Evolutionary conservation across 1,140 invertebrate genomes (phyloP).

Genomic region (Acromyrmex echinatior): DNA sequence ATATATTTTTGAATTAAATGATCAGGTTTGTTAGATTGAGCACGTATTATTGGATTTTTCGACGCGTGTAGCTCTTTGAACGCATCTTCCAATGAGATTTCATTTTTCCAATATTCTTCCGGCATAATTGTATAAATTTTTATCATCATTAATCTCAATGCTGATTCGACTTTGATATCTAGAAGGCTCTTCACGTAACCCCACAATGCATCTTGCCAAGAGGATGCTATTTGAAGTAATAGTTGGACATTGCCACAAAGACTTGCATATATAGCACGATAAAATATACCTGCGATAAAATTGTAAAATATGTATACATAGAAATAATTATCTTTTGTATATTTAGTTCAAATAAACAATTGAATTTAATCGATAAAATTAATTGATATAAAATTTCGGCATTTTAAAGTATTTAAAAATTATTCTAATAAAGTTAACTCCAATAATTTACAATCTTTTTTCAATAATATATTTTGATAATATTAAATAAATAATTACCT

Average conservation of each 20-base stretch:
- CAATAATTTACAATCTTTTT: not conserved
- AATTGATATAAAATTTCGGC: not conserved
- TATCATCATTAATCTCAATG: conserved; percentile 88
- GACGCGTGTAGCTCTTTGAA: conserved; percentile 89
- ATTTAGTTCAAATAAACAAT: not conserved
- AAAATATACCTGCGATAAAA: conserved; percentile 86
- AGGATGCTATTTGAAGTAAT: conserved; percentile 91
- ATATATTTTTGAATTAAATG: conserved; percentile 92
- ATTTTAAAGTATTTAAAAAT: not conserved
- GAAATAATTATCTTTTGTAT: not conserved
- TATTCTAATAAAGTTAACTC: not conserved
- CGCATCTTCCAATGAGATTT: conserved; percentile 91
- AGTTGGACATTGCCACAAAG: conserved; percentile 94
- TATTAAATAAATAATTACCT: conserved; percentile 73
- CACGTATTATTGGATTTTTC: conserved; percentile 86
- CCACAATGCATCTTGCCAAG: conserved; percentile 97
- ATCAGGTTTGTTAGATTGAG: conserved; percentile 88
- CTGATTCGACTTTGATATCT: conserved; percentile 94
- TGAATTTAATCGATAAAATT: no score
- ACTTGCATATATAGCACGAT: conserved; percentile 91
- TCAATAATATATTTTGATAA: not conserved
- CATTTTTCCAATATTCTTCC: conserved; percentile 93
- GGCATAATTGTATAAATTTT: conserved; percentile 89
- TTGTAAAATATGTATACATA: not conserved
- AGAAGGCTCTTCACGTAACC: conserved; percentile 94